A percentile compares a stretch with the other conserved stretches of the same genome.
Conservation (phyloP, 2,888 invertebrate species). For the Acleris holmiana region DNA sequence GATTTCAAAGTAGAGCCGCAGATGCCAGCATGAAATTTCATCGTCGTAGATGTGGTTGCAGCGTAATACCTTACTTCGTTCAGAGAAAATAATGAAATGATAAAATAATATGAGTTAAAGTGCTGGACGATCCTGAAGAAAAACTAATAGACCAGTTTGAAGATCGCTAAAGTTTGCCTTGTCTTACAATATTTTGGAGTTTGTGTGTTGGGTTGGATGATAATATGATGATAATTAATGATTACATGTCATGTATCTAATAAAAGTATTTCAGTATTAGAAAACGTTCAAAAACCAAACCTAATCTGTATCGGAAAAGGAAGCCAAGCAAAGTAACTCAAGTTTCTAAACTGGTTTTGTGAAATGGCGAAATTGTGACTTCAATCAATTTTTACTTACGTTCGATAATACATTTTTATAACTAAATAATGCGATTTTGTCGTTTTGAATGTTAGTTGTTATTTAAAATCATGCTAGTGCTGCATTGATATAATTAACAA, state of each 20-base stretch:
- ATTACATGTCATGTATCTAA: no score
- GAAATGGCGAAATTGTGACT: conserved; percentile 80
- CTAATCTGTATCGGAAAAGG: conserved; percentile 1
- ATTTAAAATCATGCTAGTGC: conserved; percentile 48
- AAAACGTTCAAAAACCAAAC: conserved; percentile 23
- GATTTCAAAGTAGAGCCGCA: no score
- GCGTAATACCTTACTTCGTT: no score
- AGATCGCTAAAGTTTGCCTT: neutral
- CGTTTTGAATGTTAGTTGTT: conserved; percentile 49
- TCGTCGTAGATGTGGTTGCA: no score
- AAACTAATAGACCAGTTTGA: no score
- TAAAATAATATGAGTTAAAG: no score
- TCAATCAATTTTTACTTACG: conserved; percentile 64
- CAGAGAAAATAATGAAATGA: no score
- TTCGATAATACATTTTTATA: conserved; percentile 58
- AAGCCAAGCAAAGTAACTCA: conserved; percentile 15
- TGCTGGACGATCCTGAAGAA: no score
- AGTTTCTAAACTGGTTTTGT: conserved; percentile 58
- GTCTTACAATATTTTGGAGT: neutral
- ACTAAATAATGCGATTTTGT: conserved; percentile 60
- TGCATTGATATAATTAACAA: conserved; percentile 51
- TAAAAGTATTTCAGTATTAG: no score
- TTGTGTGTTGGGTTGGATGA: neutral
- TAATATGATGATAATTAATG: no score
- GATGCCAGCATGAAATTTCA: no score